Base-by-base conservation (phyloP, 1,140 invertebrate species). In the Berghia stephanieae region DNA sequence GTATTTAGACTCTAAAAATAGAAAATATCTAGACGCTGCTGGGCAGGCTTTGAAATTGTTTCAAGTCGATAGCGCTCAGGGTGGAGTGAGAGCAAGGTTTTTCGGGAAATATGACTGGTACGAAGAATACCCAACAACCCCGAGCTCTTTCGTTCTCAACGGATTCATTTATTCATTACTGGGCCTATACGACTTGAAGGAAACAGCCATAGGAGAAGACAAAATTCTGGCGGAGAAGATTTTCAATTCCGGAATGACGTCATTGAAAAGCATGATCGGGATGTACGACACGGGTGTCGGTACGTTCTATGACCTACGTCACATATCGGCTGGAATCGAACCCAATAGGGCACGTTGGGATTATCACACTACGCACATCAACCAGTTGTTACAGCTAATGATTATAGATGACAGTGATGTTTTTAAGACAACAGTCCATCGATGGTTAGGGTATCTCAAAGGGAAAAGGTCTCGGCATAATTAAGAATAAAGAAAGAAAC, bases 101-200 rank as follows among this genome's bases (percentile, higher is more conserved):
- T n/a, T 80, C n/a, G 93, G 83, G 18, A 93, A 94, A 86, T 95
- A 94, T 84, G 88, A 91, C 24, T 97, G 96, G 96, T 99, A 98
- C 87, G 98, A 99, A 89, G 98, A 99, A 86, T 99, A 99, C 89
- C 98, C 98, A 5, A 99, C 98, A 0, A 94, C 92, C 44, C 98
- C 98, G 0, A 92, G 96, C 4, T 95, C 95, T 3, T 99, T 98
- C 90, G 97, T 99, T 10, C 92, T 99, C 1, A 99, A 99, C 90
- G 98, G 98, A 40, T 99, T 99, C 89, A 98, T 99, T 82, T 99
- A 98, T 90, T 96, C 98, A 0, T 91, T 99, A 1, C 92, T 99
- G 74, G 98, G 98, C 3, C 91, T 99, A 0, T 98, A 99, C 87
- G 98, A 99, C 91, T 90, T 98, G 38, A 93, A 93, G 82, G 93